phyloP scores from a whole-genome alignment of 1,140 invertebrate species.

The Euwallacea similis region DNA sequence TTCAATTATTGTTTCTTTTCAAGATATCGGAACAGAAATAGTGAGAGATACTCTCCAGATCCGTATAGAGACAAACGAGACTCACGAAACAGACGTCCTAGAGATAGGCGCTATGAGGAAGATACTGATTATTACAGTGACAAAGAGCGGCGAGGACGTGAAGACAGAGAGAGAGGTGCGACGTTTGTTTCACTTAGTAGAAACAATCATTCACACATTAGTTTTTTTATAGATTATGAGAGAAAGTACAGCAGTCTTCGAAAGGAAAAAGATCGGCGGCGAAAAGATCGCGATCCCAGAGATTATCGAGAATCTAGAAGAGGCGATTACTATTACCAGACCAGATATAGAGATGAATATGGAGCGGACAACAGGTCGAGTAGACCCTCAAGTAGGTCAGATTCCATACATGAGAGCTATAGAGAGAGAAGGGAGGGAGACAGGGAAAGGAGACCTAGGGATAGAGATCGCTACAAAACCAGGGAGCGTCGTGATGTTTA shows the following conservation, averaged over 20 bases:
- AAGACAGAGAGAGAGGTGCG: conserved; percentile 48
- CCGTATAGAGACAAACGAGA: conserved; percentile 46
- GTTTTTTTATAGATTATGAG: conserved; percentile 48
- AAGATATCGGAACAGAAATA: conserved; percentile 24
- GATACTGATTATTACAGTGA: conserved; percentile 54
- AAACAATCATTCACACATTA: background rate
- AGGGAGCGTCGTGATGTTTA: conserved; percentile 40
- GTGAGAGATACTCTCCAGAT: conserved; percentile 29
- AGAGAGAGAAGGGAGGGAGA: conserved; percentile 49
- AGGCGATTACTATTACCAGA: conserved; percentile 57
- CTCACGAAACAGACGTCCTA: conserved; percentile 51
- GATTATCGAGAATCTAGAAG: conserved; percentile 44
- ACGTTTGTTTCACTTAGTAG: background rate
- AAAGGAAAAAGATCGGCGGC: conserved; percentile 46
- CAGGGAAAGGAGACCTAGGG: conserved; percentile 50
- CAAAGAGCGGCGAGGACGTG: conserved; percentile 46
- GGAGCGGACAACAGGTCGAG: conserved; percentile 49
- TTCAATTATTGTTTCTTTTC: conserved; percentile 9
- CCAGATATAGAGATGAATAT: conserved; percentile 56
- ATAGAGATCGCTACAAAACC: conserved; percentile 50
- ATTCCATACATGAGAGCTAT: conserved; percentile 58
- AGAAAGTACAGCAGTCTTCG: conserved; percentile 48
- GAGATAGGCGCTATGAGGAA: conserved; percentile 52
- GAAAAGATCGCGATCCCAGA: conserved; percentile 47
- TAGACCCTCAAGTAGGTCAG: conserved; percentile 58